These are phyloP conservation scores for Unio delphinus DNA, from an alignment of 2,888 invertebrate genomes.

Conservation along the genomic window DNA sequence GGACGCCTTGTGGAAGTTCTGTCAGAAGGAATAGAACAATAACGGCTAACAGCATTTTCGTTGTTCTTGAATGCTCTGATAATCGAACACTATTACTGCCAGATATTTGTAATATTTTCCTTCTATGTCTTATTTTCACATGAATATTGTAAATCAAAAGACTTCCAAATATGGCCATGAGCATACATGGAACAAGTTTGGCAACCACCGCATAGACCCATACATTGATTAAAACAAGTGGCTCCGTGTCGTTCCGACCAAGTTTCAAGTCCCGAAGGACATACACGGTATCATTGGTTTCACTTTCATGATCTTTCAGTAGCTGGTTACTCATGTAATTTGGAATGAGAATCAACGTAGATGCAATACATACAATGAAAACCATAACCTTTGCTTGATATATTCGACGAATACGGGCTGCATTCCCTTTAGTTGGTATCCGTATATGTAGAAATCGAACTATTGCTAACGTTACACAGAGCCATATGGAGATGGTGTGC, in stretches of 20 bases:
- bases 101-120: conserved; percentile 56
- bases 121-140: conserved; percentile 52
- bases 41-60: conserved; percentile 89
- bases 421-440: conserved; percentile 83
- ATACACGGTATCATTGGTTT: conserved; percentile 45
- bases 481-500: conserved; percentile 92
- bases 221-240: conserved; percentile 77
- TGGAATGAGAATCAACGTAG: conserved; percentile 86
- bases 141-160: conserved; percentile 67
- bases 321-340: conserved; percentile 82
- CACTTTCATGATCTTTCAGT: conserved; percentile 30
- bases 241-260: conserved; percentile 49
- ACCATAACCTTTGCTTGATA: conserved; percentile 84
- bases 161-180: conserved; percentile 80
- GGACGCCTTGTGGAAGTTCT: conserved; percentile 86
- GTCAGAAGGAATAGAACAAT: conserved; percentile 89
- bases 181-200: conserved; percentile 90
- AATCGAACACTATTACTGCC: conserved; percentile 53
- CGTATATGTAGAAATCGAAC: conserved; percentile 84
- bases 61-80: conserved; percentile 79
- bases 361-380: conserved; percentile 86
- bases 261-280: conserved; percentile 47
- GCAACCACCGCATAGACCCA: conserved; percentile 94
- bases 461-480: conserved; percentile 91
- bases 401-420: conserved; percentile 78